Conservation (phyloP, 2,888 invertebrate species). For the Bibio marci region DNA sequence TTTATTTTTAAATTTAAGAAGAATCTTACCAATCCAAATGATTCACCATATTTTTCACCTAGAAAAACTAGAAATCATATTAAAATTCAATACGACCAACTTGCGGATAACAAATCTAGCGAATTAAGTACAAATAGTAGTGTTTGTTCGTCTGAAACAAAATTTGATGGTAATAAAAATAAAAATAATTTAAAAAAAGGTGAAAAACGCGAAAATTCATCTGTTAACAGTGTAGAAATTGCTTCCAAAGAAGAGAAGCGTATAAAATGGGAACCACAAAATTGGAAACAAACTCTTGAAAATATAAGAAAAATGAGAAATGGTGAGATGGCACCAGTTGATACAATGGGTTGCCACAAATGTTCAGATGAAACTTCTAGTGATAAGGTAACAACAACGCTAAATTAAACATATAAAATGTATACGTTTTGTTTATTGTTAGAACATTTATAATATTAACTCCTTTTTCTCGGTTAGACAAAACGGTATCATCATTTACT, state of each 20-base stretch:
- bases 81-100: not conserved
- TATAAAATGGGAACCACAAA: constrained; percentile 40
- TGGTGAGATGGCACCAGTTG: too few species aligned
- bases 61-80: constrained; percentile 1
- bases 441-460: too few species aligned
- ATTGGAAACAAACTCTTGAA: constrained; percentile 53
- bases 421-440: too few species aligned
- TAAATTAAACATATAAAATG: not conserved
- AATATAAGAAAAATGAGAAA: constrained; percentile 76
- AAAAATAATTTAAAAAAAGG: too few species aligned
- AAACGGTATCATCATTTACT: constrained; percentile 76
- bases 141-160: too few species aligned
- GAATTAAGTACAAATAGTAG: not conserved
- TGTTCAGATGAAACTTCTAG: constrained; percentile 47
- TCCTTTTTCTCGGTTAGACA: too few species aligned
- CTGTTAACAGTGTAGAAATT: not conserved
- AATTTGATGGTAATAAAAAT: too few species aligned
- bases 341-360: constrained; percentile 77
- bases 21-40: too few species aligned
- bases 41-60: constrained; percentile 3
- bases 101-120: not conserved
- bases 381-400: constrained; percentile 15
- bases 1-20: too few species aligned
- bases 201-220: constrained; percentile 2
- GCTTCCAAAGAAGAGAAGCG: constrained; percentile 3